phyloP scores from a whole-genome alignment of 2,888 invertebrate species.

The Aspidiotus destructor region DNA sequence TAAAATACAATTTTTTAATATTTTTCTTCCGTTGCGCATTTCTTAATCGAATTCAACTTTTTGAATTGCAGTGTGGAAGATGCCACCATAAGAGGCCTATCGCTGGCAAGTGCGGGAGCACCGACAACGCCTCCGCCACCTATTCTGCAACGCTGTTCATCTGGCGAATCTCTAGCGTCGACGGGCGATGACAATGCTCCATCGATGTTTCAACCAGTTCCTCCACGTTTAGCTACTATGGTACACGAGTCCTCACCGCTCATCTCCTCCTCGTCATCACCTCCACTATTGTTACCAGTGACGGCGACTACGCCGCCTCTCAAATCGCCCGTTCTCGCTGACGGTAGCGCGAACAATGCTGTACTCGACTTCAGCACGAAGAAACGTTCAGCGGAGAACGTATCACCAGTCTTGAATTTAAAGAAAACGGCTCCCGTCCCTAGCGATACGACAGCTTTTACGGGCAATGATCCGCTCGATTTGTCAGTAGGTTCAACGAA shows the following conservation, averaged over 20 bases:
- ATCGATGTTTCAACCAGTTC: slow-evolving; percentile 51
- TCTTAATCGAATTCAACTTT: too few species aligned
- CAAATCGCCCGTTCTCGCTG: slow-evolving; percentile 42
- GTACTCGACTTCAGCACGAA: slow-evolving; percentile 75
- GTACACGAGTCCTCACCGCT: slow-evolving; percentile 60
- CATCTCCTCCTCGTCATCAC: slow-evolving; percentile 57
- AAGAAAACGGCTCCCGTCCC: slow-evolving; percentile 47
- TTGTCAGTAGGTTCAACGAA: slow-evolving; percentile 35
- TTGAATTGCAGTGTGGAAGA: too few species aligned
- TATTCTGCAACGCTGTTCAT: slow-evolving; percentile 62
- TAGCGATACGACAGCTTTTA: slow-evolving; percentile 43
- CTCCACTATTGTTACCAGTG: slow-evolving; percentile 20
- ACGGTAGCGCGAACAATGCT: slow-evolving; percentile 40
- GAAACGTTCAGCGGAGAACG: slow-evolving; percentile 46
- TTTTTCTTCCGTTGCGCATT: too few species aligned
- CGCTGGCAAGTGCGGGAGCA: background rate
- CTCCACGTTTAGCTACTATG: slow-evolving; percentile 56
- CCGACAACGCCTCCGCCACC: slow-evolving; percentile 39
- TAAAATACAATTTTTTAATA: too few species aligned
- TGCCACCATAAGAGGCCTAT: too few species aligned
- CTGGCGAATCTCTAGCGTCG: slow-evolving; percentile 65
- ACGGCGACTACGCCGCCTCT: slow-evolving; percentile 33
- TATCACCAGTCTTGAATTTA: slow-evolving; percentile 60
- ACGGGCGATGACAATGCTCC: slow-evolving; percentile 45
- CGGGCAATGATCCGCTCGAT: slow-evolving; percentile 42